These are phyloP conservation scores for Phyllostomus discolor DNA, from an alignment of 2,113 vertebrate species.

Conservation along the genomic window DNA sequence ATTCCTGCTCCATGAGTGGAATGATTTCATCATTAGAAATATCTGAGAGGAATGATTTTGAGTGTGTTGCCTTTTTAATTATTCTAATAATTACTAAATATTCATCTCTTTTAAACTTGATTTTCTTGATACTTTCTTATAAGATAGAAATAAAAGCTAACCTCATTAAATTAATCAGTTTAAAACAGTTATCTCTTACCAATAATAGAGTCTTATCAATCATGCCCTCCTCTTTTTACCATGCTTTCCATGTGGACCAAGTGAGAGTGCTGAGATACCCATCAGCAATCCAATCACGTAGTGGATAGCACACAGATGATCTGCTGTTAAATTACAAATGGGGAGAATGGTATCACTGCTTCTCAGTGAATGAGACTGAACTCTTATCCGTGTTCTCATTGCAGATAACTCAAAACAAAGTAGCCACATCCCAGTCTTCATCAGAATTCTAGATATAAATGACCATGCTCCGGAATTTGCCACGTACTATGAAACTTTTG, in stretches of 20 bases:
- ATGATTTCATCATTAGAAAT: background rate
- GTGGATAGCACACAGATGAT: background rate
- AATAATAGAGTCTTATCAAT: background rate
- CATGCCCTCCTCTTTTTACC: background rate
- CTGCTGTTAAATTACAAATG: conserved; percentile 30
- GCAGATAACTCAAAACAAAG: conserved; percentile 84
- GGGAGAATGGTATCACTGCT: background rate
- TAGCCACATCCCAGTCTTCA: conserved; percentile 81
- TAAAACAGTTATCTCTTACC: background rate
- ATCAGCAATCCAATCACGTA: background rate
- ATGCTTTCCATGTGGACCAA: background rate
- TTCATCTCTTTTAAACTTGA: background rate
- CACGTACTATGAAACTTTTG: conserved; percentile 85
- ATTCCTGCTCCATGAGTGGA: background rate
- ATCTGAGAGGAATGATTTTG: background rate
- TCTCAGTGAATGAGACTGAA: conserved; percentile 29
- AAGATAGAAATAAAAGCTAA: background rate
- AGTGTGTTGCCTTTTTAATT: background rate
- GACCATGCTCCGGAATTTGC: conserved; percentile 86
- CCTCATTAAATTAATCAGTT: background rate
- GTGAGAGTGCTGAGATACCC: background rate
- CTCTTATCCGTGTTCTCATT: conserved; percentile 56
- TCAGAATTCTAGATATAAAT: conserved; percentile 86
- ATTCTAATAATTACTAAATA: background rate
- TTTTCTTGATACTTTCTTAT: background rate